Base-by-base conservation (phyloP, 2,113 vertebrate species). In the Gallinago paraguaiae region DNA sequence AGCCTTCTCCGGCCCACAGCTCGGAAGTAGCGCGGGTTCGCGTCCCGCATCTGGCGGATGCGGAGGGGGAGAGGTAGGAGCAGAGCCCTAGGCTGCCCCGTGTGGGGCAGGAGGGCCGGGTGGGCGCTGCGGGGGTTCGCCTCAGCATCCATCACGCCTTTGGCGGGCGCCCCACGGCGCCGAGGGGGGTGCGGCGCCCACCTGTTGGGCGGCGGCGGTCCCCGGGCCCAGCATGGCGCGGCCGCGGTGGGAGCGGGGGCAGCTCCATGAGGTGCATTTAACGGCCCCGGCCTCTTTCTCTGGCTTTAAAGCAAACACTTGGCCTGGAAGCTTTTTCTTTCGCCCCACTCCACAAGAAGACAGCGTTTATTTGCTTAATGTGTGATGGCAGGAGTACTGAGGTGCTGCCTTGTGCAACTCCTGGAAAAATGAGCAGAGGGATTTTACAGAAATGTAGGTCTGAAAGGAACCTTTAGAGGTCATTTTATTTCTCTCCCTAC, bases 241-340 rank as follows among this genome's bases (percentile, higher is more conserved):
- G 60, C 72, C 6, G 4, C 45, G 3, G 13, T 9, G 35, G 11
- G 4, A 16, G 41, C 20, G 13, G n/a, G 16, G 33, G 8, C 18
- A 2, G 11, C 9, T 17, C 39, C 17, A 10, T 14, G 4, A 4
- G 27, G 2, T 0, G 22, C 11, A 5, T 50, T n/a, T 3, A 18
- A 13, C 14, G 10, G 8, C 2, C 18, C 20, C 4, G 8, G 4
- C 3, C 31, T 8, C 27, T 9, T 35, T 9, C 7, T 17, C 4
- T 25, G 13, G 3, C 1, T 37, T 39, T 5, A 33, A 28, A 31
- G 22, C 17, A 27, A 5, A 9, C 4, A 6, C 37, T 41, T 53
- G 37, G 9, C 37, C 9, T 19, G 46, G 11, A 65, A 27, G 35
- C 17, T 45, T 7, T 30, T 16, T 19, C 7, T 30, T 25, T 13